Evolutionary conservation across 2,113 vertebrate species (phyloP).

Genomic region (Tichodroma muraria): DNA sequence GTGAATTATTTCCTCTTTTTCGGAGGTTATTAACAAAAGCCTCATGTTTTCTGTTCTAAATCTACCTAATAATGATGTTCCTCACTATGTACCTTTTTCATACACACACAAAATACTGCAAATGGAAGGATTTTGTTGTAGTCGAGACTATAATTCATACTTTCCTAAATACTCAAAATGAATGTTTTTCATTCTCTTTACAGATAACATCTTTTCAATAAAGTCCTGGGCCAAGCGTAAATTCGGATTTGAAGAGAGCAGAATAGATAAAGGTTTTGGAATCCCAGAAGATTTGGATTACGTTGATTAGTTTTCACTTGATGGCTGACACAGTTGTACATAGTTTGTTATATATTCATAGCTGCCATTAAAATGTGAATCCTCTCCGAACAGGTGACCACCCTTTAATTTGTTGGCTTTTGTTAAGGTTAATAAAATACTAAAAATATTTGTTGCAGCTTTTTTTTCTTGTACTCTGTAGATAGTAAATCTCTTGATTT

Average conservation of each 20-base stretch:
- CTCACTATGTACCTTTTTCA: not conserved
- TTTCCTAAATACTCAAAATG: not conserved
- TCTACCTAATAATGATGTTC: not conserved
- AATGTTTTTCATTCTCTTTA: conserved; percentile 49
- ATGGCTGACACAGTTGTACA: not conserved
- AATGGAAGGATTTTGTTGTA: not conserved
- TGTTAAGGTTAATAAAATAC: conserved; percentile 59
- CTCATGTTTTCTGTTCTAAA: not conserved
- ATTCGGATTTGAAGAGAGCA: conserved; percentile 89
- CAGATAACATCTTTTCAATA: conserved; percentile 95
- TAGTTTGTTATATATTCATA: not conserved
- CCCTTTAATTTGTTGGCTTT: not conserved
- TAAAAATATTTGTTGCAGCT: not conserved
- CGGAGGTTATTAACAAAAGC: not conserved
- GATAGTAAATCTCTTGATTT: not conserved
- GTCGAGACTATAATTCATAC: not conserved
- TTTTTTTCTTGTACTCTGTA: not conserved
- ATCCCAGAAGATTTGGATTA: conserved; percentile 98
- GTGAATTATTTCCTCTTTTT: not conserved
- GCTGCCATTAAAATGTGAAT: not conserved
- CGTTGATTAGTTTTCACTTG: conserved; percentile 73
- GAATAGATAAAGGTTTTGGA: conserved; percentile 92
- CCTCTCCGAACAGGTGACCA: not conserved
- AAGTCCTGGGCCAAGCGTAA: conserved; percentile 98
- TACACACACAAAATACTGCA: not conserved